A percentile compares a stretch with the other conserved stretches of the same genome.
Conservation (phyloP, 2,888 invertebrate genomes). For the Nematopogon swammerdamellus region DNA sequence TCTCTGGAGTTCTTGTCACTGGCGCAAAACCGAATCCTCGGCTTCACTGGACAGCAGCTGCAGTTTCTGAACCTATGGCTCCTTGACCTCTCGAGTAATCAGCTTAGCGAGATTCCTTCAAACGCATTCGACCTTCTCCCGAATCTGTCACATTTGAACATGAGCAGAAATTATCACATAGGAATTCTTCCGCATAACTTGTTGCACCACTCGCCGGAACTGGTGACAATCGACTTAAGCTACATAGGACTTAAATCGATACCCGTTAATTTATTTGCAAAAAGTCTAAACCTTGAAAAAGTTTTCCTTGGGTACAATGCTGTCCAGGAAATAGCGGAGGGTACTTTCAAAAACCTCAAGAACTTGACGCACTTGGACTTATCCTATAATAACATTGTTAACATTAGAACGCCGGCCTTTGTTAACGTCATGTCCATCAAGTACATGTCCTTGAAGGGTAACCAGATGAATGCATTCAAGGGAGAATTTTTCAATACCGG, state of each 20-base stretch:
- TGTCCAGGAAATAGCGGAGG: constrained; percentile 73
- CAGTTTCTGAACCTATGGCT: constrained; percentile 62
- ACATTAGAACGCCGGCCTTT: constrained; percentile 72
- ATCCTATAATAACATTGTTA: constrained; percentile 74
- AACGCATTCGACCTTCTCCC: constrained; percentile 66
- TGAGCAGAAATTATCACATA: constrained; percentile 72
- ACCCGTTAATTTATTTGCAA: constrained; percentile 68
- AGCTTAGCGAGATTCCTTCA: constrained; percentile 66
- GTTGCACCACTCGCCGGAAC: constrained; percentile 66
- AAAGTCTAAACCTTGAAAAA: constrained; percentile 61
- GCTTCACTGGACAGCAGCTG: constrained; percentile 62
- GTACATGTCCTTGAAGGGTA: constrained; percentile 68
- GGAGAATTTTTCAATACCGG: constrained; percentile 85
- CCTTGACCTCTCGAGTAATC: constrained; percentile 78
- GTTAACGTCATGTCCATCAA: constrained; percentile 73
- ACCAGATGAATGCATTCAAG: constrained; percentile 75
- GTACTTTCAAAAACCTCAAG: constrained; percentile 71
- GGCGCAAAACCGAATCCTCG: constrained; percentile 70
- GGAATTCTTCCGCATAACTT: constrained; percentile 61
- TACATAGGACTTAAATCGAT: constrained; percentile 70
- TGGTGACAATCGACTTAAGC: constrained; percentile 71
- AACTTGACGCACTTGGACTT: constrained; percentile 74
- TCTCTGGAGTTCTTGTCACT: constrained; percentile 69
- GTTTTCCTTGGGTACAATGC: constrained; percentile 71
- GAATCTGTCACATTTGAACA: constrained; percentile 67